Evolutionary conservation across 2,113 vertebrate genomes (phyloP).

Genomic region (Ageneiosus marmoratus): DNA sequence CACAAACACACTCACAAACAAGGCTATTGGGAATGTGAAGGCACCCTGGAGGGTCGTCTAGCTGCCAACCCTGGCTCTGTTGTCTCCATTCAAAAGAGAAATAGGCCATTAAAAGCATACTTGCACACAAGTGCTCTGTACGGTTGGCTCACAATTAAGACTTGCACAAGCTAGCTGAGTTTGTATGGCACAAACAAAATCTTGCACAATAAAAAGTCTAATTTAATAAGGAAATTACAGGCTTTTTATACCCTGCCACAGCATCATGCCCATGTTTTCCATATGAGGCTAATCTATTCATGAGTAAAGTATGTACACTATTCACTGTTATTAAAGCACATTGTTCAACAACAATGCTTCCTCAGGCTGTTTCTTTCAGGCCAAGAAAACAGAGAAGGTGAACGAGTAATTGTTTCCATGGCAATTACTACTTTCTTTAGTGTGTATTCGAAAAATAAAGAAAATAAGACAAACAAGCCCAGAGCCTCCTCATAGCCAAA

Average conservation of each 20-base stretch:
- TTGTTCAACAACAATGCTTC: conserved; percentile 66
- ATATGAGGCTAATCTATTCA: conserved; percentile 63
- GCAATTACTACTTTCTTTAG: conserved; percentile 68
- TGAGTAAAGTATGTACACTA: conserved; percentile 59
- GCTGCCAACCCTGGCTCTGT: conserved; percentile 53
- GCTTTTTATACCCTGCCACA: conserved; percentile 42
- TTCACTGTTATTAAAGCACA: conserved; percentile 63
- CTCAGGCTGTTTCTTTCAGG: conserved; percentile 64
- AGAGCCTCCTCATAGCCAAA: conserved; percentile 86
- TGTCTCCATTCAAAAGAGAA: conserved; percentile 58
- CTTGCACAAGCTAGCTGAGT: conserved; percentile 35
- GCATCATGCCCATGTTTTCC: conserved; percentile 37
- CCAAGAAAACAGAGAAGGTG: conserved; percentile 57
- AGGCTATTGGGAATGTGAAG: conserved; percentile 48
- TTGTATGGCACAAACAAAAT: conserved; percentile 44
- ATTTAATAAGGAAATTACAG: conserved; percentile 51
- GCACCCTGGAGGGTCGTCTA: conserved; percentile 47
- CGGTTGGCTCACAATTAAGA: conserved; percentile 51
- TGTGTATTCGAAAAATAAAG: conserved; percentile 57
- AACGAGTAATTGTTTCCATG: conserved; percentile 73
- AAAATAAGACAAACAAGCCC: conserved; percentile 62
- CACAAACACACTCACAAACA: conserved; percentile 41
- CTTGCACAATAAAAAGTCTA: conserved; percentile 46
- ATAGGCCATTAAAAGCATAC: conserved; percentile 57
- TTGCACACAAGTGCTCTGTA: conserved; percentile 50